A percentile compares a stretch with the other conserved stretches of the same genome.
These are phyloP conservation scores for Trinectes maculatus DNA, from an alignment of 2,113 vertebrate genomes.

Conservation along the genomic window DNA sequence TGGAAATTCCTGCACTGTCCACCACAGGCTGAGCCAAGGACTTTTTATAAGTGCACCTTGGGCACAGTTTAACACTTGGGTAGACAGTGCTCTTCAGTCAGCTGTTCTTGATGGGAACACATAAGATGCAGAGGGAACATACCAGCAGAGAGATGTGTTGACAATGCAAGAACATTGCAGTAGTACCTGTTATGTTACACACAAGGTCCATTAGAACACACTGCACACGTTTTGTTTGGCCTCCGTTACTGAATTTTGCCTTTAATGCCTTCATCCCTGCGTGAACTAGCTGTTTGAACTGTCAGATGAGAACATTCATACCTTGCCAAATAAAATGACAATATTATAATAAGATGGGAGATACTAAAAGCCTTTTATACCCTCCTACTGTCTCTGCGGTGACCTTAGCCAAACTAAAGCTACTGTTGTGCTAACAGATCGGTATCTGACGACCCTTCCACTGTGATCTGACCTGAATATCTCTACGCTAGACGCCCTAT, in stretches of 20 bases:
- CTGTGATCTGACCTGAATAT: constrained; percentile 25
- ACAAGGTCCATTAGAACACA: not conserved
- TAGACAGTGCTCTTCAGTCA: not conserved
- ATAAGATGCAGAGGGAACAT: not conserved
- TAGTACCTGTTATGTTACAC: not conserved
- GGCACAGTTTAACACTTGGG: too few species aligned
- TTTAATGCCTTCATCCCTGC: constrained; percentile 13
- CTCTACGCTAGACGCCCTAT: too few species aligned
- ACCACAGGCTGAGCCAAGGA: not conserved
- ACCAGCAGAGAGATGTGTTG: not conserved
- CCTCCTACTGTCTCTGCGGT: constrained; percentile 1
- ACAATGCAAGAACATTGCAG: not conserved
- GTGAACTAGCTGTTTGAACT: constrained; percentile 17
- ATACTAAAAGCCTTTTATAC: not conserved
- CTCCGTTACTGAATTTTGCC: constrained; percentile 18
- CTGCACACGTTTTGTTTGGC: constrained; percentile 21
- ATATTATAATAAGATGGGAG: not conserved
- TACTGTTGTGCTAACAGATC: constrained; percentile 22
- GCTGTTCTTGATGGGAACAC: not conserved
- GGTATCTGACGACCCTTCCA: not conserved
- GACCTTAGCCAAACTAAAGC: constrained; percentile 21
- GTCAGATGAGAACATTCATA: not conserved
- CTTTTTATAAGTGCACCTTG: too few species aligned
- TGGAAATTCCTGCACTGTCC: too few species aligned
- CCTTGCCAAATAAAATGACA: not conserved